Evolutionary conservation across 2,113 vertebrate genomes (phyloP).

Genomic region (Oriolus oriolus): DNA sequence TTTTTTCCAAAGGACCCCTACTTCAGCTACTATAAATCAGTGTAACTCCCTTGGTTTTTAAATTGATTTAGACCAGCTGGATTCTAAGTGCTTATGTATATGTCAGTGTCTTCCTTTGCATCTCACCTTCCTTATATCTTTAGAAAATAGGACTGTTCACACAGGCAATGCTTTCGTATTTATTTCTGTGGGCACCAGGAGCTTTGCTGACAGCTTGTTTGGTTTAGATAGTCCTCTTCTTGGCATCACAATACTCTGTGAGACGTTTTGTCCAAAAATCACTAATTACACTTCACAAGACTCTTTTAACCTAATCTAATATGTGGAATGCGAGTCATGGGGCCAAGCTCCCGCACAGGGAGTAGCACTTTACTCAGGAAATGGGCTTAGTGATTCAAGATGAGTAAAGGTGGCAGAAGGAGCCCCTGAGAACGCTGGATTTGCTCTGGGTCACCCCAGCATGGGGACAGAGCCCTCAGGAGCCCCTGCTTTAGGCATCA

Average conservation of each 20-base stretch:
- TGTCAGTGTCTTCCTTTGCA: neutral
- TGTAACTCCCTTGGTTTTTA: neutral
- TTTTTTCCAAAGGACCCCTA: neutral
- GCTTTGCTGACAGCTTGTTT: neutral
- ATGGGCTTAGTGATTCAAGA: constrained; percentile 42
- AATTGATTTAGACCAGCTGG: constrained; percentile 39
- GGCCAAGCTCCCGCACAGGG: neutral
- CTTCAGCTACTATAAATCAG: constrained; percentile 40
- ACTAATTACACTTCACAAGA: constrained; percentile 24
- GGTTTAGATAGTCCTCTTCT: neutral
- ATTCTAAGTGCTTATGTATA: constrained; percentile 3
- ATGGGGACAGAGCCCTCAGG: neutral
- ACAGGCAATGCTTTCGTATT: neutral
- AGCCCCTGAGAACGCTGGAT: neutral
- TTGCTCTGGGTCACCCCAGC: constrained; percentile 17
- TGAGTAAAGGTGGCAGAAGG: constrained; percentile 20
- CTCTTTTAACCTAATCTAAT: constrained; percentile 31
- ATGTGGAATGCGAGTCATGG: neutral
- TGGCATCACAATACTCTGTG: neutral
- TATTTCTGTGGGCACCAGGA: neutral
- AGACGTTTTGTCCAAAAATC: neutral
- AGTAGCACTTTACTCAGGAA: constrained; percentile 56
- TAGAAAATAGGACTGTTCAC: neutral
- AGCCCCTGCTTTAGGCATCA: neutral
- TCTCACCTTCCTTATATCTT: neutral